Percentiles rank a stretch among this genome's conserved stretches.
These are phyloP conservation scores for Philopotamus ludificatus DNA, from an alignment of 1,140 invertebrate genomes.

Conservation along the genomic window DNA sequence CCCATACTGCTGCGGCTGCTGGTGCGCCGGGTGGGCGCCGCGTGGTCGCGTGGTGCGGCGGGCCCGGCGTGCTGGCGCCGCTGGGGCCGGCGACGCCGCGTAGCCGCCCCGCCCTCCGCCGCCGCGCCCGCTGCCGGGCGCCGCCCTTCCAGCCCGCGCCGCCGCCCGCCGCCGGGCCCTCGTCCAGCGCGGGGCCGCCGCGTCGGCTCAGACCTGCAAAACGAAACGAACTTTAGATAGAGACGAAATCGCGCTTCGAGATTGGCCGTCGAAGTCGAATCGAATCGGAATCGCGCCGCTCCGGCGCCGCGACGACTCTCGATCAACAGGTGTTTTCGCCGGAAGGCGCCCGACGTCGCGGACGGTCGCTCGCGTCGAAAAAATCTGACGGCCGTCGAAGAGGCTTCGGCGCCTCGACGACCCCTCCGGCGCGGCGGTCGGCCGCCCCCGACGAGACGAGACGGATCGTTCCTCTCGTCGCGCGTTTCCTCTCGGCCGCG, in stretches of 20 bases:
- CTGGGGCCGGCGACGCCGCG: slow-evolving; percentile 38
- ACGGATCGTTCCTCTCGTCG: neutral
- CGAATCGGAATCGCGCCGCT: neutral
- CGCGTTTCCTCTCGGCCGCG: neutral
- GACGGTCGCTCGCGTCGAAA: too few species aligned
- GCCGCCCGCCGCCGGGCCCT: slow-evolving; percentile 27
- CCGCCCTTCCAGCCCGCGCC: slow-evolving; percentile 13
- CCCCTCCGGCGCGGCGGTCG: neutral
- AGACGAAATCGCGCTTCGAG: neutral
- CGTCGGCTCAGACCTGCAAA: slow-evolving; percentile 37
- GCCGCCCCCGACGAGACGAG: too few species aligned
- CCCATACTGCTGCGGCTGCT: slow-evolving; percentile 16
- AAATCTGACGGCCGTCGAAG: neutral
- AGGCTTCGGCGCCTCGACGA: neutral
- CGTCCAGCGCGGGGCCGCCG: slow-evolving; percentile 36
- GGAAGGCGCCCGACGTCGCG: too few species aligned
- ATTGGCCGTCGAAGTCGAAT: neutral
- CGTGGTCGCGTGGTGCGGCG: slow-evolving; percentile 28
- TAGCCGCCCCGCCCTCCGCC: slow-evolving; percentile 22
- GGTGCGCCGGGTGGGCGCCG: slow-evolving; percentile 17
- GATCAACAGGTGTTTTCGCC: too few species aligned
- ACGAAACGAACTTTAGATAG: too few species aligned
- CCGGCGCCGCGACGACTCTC: neutral
- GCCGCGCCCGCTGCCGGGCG: slow-evolving; percentile 11
- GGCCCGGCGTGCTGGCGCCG: slow-evolving; percentile 38